Evolutionary conservation across 2,888 invertebrate species (phyloP).

Genomic region (Harpalus rubripes): DNA sequence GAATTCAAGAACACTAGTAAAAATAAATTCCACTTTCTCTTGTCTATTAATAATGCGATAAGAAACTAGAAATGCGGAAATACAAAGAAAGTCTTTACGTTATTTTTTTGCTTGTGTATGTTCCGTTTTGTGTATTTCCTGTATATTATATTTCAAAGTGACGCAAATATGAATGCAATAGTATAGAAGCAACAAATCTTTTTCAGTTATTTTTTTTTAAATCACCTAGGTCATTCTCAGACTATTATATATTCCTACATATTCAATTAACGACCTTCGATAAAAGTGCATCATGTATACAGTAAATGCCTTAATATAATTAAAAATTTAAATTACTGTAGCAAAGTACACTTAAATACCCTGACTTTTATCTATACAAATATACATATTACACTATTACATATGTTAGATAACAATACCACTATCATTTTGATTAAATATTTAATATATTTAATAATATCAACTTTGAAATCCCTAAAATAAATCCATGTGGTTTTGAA

Average conservation of each 20-base stretch:
- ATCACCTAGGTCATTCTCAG: neutral
- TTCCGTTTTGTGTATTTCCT: neutral
- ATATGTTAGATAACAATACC: no score
- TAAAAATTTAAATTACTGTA: neutral
- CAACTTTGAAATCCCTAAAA: no score
- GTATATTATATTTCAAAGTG: no score
- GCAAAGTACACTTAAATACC: no score
- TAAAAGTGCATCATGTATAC: neutral
- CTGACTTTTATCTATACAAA: no score
- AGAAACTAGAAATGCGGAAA: constrained; percentile 23
- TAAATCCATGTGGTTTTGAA: no score
- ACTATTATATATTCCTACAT: neutral
- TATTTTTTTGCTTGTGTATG: neutral
- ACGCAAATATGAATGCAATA: no score
- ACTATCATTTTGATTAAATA: no score
- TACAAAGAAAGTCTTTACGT: neutral
- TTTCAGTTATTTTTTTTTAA: no score
- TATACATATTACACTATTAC: no score
- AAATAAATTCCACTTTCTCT: constrained; percentile 35
- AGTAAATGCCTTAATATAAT: neutral
- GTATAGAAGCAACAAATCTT: no score
- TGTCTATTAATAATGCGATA: constrained; percentile 11
- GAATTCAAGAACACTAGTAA: constrained; percentile 41
- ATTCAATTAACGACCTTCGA: neutral
- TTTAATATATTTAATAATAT: no score